Percentiles rank a stretch among this genome's conserved stretches.
Conservation (phyloP, 2,113 vertebrate species). For the Pampusana beccarii region DNA sequence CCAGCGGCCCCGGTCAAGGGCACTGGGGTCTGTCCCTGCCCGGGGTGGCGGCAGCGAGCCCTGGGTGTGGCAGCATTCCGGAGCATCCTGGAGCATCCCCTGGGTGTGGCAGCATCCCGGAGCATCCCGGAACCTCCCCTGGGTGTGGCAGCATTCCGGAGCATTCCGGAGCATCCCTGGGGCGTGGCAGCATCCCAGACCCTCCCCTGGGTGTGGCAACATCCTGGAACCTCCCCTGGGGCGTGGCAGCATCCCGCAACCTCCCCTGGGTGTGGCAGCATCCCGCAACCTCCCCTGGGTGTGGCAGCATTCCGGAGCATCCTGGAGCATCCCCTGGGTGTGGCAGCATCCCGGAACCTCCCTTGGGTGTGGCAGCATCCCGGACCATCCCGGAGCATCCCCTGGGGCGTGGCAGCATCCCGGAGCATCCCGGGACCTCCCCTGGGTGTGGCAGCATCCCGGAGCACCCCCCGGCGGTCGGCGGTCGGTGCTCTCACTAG, state of each 20-base stretch:
- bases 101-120: too few species aligned
- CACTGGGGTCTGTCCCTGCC: not conserved
- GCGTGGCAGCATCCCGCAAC: too few species aligned
- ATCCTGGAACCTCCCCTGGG: too few species aligned
- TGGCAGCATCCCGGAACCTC: too few species aligned
- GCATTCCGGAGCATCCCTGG: not conserved
- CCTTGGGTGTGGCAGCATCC: too few species aligned
- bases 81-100: not conserved
- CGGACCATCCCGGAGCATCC: too few species aligned
- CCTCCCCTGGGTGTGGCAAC: too few species aligned
- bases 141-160: too few species aligned
- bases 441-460: not conserved
- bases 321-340: not conserved
- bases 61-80: not conserved
- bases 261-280: not conserved
- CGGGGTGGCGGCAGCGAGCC: fast-evolving
- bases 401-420: not conserved
- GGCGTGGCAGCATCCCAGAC: not conserved
- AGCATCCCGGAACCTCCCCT: too few species aligned
- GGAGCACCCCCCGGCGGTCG: not conserved
- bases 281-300: too few species aligned
- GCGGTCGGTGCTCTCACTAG: not conserved
- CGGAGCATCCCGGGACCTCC: not conserved
- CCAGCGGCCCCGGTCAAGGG: fast-evolving
- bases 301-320: not conserved